These are phyloP conservation scores for Himalopsyche phryganea DNA, from an alignment of 1,140 invertebrate species.

Conservation along the genomic window DNA sequence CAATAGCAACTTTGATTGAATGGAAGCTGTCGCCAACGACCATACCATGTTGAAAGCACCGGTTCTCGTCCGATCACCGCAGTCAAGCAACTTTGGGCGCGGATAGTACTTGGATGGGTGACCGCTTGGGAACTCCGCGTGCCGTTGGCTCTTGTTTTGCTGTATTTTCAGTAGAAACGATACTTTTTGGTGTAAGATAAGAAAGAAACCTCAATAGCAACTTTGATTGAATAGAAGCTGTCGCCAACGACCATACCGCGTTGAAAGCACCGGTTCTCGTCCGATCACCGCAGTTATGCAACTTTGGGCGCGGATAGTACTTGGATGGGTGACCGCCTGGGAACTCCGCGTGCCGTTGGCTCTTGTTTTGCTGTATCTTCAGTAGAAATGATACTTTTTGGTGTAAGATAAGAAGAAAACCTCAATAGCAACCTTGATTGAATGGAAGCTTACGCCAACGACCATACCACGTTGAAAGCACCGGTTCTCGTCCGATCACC, in stretches of 20 bases:
- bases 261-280: conserved; percentile 33
- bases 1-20: too few species aligned
- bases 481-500: conserved; percentile 29
- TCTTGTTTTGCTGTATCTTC: too few species aligned
- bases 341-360: conserved; percentile 33
- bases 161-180: too few species aligned
- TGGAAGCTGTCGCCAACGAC: conserved; percentile 28
- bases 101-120: conserved; percentile 34
- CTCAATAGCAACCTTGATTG: too few species aligned
- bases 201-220: too few species aligned
- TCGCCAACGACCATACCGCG: conserved; percentile 30
- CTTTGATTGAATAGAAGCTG: too few species aligned
- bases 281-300: conserved; percentile 34
- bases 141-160: conserved; percentile 27
- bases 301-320: conserved; percentile 33
- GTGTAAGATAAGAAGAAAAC: too few species aligned
- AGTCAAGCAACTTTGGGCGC: conserved; percentile 34
- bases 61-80: conserved; percentile 34
- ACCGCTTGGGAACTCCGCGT: conserved; percentile 34
- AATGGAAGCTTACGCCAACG: too few species aligned
- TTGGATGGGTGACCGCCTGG: conserved; percentile 34
- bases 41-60: conserved; percentile 32
- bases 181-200: too few species aligned
- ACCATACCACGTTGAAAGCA: conserved; percentile 20
- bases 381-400: too few species aligned